A percentile compares a stretch with the other conserved stretches of the same genome.
Evolutionary conservation across 2,797 vertebrate species (phyloP).

Genomic region (Chaetodon trifasciatus): DNA sequence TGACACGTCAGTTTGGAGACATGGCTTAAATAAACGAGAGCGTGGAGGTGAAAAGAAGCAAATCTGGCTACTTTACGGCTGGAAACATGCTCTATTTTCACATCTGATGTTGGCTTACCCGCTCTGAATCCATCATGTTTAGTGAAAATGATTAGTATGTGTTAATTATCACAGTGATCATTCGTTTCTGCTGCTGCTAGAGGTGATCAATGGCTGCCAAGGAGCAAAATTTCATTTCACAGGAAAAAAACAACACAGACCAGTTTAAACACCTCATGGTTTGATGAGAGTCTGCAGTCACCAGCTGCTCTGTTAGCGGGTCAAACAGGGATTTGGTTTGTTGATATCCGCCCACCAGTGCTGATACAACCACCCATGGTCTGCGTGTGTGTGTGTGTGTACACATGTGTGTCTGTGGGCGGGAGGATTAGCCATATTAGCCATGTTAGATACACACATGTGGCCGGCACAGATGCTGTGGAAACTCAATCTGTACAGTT

Average conservation of each 20-base stretch:
- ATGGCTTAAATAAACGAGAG: not conserved
- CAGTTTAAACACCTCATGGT: not conserved
- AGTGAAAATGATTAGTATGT: not conserved
- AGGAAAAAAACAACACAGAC: not conserved
- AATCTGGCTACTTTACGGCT: not conserved
- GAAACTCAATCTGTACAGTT: conserved; percentile 71
- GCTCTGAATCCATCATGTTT: not conserved
- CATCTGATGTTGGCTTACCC: too few species aligned
- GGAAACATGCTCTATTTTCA: not conserved
- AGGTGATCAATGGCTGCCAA: too few species aligned
- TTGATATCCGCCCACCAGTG: conserved; percentile 47
- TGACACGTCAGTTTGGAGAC: not conserved
- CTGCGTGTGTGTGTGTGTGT: not conserved
- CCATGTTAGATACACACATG: conserved; percentile 70
- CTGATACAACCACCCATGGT: conserved; percentile 41
- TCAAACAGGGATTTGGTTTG: conserved; percentile 64
- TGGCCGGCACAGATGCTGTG: conserved; percentile 66
- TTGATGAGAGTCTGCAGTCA: not conserved
- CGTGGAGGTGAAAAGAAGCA: not conserved
- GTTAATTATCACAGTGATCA: too few species aligned
- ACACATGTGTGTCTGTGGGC: conserved; percentile 36
- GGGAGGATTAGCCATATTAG: conserved; percentile 66
- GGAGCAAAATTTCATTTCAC: not conserved
- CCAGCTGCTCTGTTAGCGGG: conserved; percentile 57
- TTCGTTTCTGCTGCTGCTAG: too few species aligned